These are phyloP conservation scores for Tachysurus fulvidraco DNA, from an alignment of 2,113 vertebrate species.

Conservation along the genomic window DNA sequence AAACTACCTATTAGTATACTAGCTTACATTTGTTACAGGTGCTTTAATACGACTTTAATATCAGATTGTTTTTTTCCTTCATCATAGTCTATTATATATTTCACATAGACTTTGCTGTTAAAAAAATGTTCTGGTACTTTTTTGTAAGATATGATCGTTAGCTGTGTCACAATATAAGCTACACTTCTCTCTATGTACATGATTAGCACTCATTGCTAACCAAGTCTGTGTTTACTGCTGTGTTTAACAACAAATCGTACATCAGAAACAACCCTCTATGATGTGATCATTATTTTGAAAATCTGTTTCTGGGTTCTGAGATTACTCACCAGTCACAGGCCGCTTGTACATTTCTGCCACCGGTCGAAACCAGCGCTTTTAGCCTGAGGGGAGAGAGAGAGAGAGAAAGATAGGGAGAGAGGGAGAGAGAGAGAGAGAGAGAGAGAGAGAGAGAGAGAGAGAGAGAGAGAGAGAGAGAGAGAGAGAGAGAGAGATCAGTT, in stretches of 20 bases:
- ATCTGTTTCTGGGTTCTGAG: conserved; percentile 40
- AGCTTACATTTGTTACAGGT: not conserved
- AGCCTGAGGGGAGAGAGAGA: conserved; percentile 71
- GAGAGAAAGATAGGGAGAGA: conserved; percentile 33
- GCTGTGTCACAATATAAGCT: not conserved
- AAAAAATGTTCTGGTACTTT: not conserved
- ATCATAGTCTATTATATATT: not conserved
- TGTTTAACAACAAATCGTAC: not conserved
- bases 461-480: conserved; percentile 30
- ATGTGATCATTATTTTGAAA: not conserved
- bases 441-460: conserved; percentile 41
- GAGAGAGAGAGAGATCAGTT: conserved; percentile 55
- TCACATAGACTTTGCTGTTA: not conserved
- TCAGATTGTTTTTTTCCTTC: not conserved
- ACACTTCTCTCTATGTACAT: not conserved
- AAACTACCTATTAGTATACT: not conserved
- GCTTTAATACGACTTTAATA: not conserved
- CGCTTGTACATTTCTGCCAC: conserved; percentile 94
- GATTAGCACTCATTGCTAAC: not conserved
- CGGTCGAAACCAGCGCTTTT: conserved; percentile 94
- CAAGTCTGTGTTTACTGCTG: not conserved
- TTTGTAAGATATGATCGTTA: not conserved
- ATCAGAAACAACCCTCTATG: not conserved
- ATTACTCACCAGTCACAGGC: conserved; percentile 97
- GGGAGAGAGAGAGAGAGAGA: conserved; percentile 37